Evolutionary conservation across 2,113 vertebrate species (phyloP), one percentile per base, ranked within the genome.

Genomic region (Perca schrenkii): DNA sequence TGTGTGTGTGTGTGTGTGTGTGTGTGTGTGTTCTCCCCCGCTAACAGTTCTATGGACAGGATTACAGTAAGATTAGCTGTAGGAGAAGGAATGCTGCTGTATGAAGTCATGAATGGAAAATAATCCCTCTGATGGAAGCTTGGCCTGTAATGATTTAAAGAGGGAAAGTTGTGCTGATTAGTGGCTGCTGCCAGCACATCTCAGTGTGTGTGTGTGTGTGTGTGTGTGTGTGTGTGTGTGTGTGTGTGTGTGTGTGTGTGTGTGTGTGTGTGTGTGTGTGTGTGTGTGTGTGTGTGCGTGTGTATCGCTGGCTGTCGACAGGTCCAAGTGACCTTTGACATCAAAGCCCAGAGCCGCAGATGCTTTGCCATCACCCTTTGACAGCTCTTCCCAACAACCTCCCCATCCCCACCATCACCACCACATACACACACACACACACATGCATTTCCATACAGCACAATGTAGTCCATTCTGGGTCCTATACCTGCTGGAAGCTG

Each of bases 81-180:
- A 63, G 21, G 40, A 77, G 80, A 56, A 81, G 56, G 68, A 68
- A 79, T 78, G 74, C 58, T 57, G 70, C 69, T 82, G 56, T 81
- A 74, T 70, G 36, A 56, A 82, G 15, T 65, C 47, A 49, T 82
- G 75, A 82, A 79, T 77, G 76, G 72, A 77, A 47, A 73, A 50
- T 80, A 82, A 86, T 83, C 76, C 74, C 19, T 69, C 47, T 52
- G 50, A 66, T 79, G 50, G 66, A 87, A 76, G 72, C 50, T 63
- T 12, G 28, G 53, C 43, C 73, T 78, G 25, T 88, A 79, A 83
- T 71, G 75, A 82, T 85, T 88, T 72, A 82, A 72, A 53, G 53
- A 71, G 77, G 71, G 40, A 79, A 71, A 75, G 36, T 84, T 66
- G 28, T 83, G 67, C 54, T 80, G 80, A 63, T 83, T 78, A 78